Percentiles rank a stretch among this genome's conserved stretches.
Evolutionary conservation across 2,113 vertebrate species (phyloP).

Genomic region (Microcebus murinus): DNA sequence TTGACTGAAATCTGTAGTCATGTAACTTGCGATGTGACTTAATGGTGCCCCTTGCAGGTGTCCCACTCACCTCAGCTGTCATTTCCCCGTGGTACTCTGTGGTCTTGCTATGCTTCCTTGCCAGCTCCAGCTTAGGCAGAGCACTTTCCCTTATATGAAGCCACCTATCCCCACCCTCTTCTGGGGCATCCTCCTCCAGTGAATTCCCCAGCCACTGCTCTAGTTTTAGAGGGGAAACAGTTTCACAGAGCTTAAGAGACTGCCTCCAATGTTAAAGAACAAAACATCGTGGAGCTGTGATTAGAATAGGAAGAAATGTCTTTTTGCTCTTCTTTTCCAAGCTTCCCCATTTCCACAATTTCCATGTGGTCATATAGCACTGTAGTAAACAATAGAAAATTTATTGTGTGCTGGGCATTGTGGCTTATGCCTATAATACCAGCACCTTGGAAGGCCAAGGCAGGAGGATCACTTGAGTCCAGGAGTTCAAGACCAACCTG

Average conservation of each 20-base stretch:
- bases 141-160: background rate
- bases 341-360: background rate
- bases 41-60: background rate
- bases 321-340: background rate
- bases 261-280: background rate
- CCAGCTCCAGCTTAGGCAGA: background rate
- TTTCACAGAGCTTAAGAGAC: background rate
- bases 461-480: too few relatives aligned
- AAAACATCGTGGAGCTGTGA: background rate
- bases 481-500: too few relatives aligned
- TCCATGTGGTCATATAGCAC: background rate
- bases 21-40: background rate
- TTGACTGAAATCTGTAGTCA: background rate
- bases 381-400: background rate
- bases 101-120: background rate
- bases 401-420: background rate
- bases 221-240: background rate
- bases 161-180: too few relatives aligned
- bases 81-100: background rate
- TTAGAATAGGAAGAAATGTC: background rate
- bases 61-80: background rate
- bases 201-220: background rate
- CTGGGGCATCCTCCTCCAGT: fast-evolving
- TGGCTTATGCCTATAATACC: too few relatives aligned
- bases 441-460: too few relatives aligned